Evolutionary conservation across 2,797 vertebrate species (phyloP).

Genomic region (Eutrigla gurnardus): DNA sequence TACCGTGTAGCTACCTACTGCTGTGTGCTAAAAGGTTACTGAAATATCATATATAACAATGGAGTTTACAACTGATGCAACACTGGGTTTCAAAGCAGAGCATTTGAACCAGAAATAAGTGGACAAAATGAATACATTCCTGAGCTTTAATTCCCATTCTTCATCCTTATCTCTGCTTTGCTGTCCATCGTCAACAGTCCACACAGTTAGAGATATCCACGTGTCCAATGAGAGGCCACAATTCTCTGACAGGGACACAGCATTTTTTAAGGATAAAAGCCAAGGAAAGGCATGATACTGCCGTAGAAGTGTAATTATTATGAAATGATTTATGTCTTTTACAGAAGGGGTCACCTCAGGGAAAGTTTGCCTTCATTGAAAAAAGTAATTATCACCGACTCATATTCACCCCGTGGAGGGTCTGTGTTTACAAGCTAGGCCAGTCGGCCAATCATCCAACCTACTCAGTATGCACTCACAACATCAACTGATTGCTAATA

Average conservation of each 20-base stretch:
- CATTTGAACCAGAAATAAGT: constrained; percentile 15
- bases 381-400: constrained; percentile 16
- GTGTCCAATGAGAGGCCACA: not conserved
- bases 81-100: not conserved
- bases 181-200: constrained; percentile 10
- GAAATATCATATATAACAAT: constrained; percentile 19
- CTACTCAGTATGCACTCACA: not conserved
- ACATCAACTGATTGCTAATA: not conserved
- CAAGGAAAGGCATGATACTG: constrained; percentile 8
- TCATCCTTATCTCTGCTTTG: constrained; percentile 21
- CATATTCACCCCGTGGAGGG: constrained; percentile 6
- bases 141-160: constrained; percentile 8
- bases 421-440: constrained; percentile 31
- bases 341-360: constrained; percentile 10
- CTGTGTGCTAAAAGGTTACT: constrained; percentile 4
- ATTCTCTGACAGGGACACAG: not conserved
- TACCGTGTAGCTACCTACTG: not conserved
- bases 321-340: constrained; percentile 42
- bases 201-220: not conserved
- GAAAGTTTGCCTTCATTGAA: constrained; percentile 14
- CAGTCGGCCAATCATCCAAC: not conserved
- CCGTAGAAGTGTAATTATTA: constrained; percentile 35
- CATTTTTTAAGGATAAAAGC: constrained; percentile 9
- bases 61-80: not conserved
- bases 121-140: constrained; percentile 29